These are phyloP conservation scores for Blera fallax DNA, from an alignment of 2,888 invertebrate genomes.

Conservation along the genomic window DNA sequence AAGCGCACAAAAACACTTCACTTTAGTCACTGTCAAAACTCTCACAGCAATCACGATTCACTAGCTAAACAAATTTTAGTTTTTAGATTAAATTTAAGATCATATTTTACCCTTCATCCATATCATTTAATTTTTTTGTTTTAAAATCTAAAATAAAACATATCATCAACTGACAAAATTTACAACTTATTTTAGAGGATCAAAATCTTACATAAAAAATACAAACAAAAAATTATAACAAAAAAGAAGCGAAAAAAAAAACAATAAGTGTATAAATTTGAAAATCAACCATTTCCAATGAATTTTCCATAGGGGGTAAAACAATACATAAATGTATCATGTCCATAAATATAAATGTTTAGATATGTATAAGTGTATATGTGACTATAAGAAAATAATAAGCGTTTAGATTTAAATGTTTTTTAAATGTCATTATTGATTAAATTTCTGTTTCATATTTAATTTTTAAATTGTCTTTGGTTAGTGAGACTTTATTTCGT, in stretches of 20 bases:
- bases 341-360: conserved; percentile 39
- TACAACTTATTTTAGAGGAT: conserved; percentile 2
- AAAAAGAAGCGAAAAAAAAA: too few species aligned
- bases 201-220: conserved; percentile 9
- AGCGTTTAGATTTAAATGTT: conserved; percentile 15
- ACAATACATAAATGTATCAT: conserved; percentile 4
- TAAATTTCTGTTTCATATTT: background rate
- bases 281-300: conserved; percentile 76
- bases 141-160: background rate
- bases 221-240: conserved; percentile 19
- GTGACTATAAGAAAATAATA: conserved; percentile 17
- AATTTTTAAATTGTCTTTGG: background rate
- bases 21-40: background rate
- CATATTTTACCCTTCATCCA: background rate
- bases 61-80: background rate
- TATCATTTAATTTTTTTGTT: background rate
- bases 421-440: background rate
- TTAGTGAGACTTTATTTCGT: background rate
- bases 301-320: conserved; percentile 57
- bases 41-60: conserved; percentile 21
- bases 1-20: background rate
- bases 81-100: background rate
- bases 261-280: conserved; percentile 66
- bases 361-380: conserved; percentile 52
- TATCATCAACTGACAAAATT: conserved; percentile 23